These are phyloP conservation scores for Eudemis profundana DNA, from an alignment of 2,888 invertebrate genomes.

Conservation along the genomic window DNA sequence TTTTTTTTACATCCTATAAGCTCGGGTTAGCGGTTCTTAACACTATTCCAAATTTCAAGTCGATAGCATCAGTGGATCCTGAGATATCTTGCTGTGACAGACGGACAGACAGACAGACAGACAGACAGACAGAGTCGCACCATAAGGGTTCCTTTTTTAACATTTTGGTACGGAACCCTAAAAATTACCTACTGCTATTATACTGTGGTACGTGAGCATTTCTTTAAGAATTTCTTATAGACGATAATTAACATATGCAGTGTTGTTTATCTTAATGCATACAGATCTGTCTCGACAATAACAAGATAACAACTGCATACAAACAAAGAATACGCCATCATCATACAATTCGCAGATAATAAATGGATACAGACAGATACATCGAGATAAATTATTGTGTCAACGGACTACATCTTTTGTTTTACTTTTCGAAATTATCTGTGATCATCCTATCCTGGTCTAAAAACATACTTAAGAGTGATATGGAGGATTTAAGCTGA, in stretches of 20 bases:
- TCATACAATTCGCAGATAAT: slow-evolving; percentile 4
- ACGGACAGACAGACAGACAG: too few species aligned
- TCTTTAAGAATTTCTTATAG: not conserved
- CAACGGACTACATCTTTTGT: not conserved
- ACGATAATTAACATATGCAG: not conserved
- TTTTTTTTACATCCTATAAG: too few species aligned
- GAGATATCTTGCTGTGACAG: too few species aligned
- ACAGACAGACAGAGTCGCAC: too few species aligned
- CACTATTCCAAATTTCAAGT: too few species aligned
- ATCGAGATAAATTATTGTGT: not conserved
- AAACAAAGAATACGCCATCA: slow-evolving; percentile 15
- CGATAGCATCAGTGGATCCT: too few species aligned
- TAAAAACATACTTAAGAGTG: not conserved
- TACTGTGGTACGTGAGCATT: too few species aligned
- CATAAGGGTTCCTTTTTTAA: too few species aligned
- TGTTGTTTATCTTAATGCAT: not conserved
- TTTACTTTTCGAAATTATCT: not conserved
- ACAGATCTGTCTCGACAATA: slow-evolving; percentile 3
- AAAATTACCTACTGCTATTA: too few species aligned
- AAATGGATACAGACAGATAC: not conserved
- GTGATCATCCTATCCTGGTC: slow-evolving; percentile 1
- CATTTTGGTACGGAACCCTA: too few species aligned
- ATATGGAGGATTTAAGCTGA: not conserved
- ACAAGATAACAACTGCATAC: not conserved
- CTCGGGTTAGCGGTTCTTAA: too few species aligned